A percentile compares a stretch with the other conserved stretches of the same genome.
Conservation (phyloP, 2,888 invertebrate species). For the Ennomos quercinarius region DNA sequence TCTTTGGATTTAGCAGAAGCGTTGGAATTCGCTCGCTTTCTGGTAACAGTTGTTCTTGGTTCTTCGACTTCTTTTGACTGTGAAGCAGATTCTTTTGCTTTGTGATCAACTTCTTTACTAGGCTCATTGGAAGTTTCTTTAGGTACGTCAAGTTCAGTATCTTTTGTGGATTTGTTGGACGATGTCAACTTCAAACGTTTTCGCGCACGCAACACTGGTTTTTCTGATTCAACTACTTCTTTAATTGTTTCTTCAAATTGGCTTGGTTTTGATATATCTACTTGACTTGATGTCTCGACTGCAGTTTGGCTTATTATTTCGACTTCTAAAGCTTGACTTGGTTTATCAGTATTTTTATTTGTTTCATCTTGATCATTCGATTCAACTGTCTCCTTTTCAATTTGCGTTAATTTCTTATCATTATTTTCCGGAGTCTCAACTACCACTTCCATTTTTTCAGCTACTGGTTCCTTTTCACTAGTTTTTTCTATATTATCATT, state of each 20-base stretch:
- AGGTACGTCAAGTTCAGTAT: slow-evolving; percentile 1
- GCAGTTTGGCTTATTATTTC: slow-evolving; percentile 3
- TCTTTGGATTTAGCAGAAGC: slow-evolving; percentile 11
- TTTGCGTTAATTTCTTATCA: not conserved
- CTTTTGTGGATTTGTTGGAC: slow-evolving; percentile 39
- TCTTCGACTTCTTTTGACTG: slow-evolving; percentile 9
- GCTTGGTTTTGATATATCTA: not conserved
- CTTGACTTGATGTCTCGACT: slow-evolving; percentile 4
- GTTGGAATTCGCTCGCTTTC: slow-evolving; percentile 31
- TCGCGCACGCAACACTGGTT: slow-evolving; percentile 36
- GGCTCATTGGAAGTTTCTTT: not conserved
- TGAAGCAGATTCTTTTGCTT: slow-evolving; percentile 1
- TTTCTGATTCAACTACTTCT: slow-evolving; percentile 13
- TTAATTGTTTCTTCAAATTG: slow-evolving; percentile 3
- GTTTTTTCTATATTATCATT: not conserved
- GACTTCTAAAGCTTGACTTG: not conserved
- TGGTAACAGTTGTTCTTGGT: slow-evolving; percentile 29
- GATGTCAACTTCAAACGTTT: slow-evolving; percentile 54
- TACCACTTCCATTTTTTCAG: slow-evolving; percentile 1
- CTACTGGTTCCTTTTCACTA: slow-evolving; percentile 1
- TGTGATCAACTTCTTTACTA: not conserved
- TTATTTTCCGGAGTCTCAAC: not conserved
- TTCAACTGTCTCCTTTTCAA: not conserved
- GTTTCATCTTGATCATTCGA: not conserved
- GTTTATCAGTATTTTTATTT: slow-evolving; percentile 2